Conservation (phyloP, 2,113 vertebrate species). For the human region DNA sequence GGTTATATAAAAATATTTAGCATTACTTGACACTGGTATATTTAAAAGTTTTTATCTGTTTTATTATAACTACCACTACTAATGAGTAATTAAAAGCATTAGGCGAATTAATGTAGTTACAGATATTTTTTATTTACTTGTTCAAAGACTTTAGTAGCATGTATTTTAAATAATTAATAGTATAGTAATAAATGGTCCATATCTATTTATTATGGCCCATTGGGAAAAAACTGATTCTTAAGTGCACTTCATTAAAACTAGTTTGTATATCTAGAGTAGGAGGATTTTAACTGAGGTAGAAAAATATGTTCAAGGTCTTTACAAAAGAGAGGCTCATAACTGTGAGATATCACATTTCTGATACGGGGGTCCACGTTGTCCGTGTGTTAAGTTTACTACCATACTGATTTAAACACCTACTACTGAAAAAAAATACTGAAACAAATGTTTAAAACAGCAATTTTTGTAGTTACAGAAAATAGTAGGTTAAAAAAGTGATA, state of each 20-base stretch:
- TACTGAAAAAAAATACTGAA: constrained; percentile 12
- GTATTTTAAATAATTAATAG: constrained; percentile 4
- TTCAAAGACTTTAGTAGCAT: background rate
- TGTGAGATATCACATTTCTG: background rate
- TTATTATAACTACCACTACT: background rate
- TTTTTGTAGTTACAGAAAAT: constrained; percentile 50
- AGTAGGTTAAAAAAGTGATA: background rate
- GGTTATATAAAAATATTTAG: background rate
- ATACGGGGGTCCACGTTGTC: background rate
- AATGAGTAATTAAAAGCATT: constrained; percentile 42
- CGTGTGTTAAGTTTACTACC: background rate
- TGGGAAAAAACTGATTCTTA: background rate
- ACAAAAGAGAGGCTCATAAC: background rate
- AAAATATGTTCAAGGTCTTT: background rate
- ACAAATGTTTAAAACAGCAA: background rate
- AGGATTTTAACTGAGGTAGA: background rate
- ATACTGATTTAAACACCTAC: background rate
- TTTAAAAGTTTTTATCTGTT: constrained; percentile 3
- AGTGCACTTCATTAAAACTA: background rate
- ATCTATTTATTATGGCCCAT: background rate
- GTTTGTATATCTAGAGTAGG: background rate
- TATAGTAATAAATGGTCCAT: background rate
- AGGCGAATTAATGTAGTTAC: background rate
- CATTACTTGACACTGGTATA: background rate
- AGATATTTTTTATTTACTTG: background rate